Evolutionary conservation across 2,113 vertebrate species (phyloP).

Genomic region (Crotophaga sulcirostris): DNA sequence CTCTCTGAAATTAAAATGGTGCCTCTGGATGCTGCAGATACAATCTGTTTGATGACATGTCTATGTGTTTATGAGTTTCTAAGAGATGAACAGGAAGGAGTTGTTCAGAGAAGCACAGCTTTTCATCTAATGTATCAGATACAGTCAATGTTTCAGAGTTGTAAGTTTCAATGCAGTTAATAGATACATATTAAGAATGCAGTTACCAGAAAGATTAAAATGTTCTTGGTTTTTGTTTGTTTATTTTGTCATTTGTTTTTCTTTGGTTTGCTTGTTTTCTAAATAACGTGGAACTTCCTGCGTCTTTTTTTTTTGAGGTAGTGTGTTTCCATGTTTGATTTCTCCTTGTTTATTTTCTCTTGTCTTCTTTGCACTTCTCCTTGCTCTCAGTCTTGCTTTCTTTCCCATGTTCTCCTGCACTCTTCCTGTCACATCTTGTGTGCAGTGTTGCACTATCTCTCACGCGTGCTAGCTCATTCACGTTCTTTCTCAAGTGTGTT

Average conservation of each 20-base stretch:
- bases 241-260: too few species aligned
- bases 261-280: too few species aligned
- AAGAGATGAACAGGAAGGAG: constrained; percentile 8
- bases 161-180: background rate
- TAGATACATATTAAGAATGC: background rate
- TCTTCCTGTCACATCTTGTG: background rate
- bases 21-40: constrained; percentile 9
- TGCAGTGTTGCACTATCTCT: fast-evolving
- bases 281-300: background rate
- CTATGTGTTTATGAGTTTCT: constrained; percentile 53
- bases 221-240: background rate
- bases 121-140: constrained; percentile 43
- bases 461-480: fast-evolving
- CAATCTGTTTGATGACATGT: constrained; percentile 38
- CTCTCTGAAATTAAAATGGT: constrained; percentile 58
- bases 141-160: background rate
- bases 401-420: background rate
- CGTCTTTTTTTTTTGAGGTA: background rate
- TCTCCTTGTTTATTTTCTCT: background rate
- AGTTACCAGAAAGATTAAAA: background rate
- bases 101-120: constrained; percentile 1
- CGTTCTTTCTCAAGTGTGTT: background rate
- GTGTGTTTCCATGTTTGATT: background rate
- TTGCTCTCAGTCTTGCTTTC: background rate
- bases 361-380: background rate